These are phyloP conservation scores for Caenorhabditis latens DNA, from an alignment of 1,140 invertebrate genomes.

Conservation along the genomic window DNA sequence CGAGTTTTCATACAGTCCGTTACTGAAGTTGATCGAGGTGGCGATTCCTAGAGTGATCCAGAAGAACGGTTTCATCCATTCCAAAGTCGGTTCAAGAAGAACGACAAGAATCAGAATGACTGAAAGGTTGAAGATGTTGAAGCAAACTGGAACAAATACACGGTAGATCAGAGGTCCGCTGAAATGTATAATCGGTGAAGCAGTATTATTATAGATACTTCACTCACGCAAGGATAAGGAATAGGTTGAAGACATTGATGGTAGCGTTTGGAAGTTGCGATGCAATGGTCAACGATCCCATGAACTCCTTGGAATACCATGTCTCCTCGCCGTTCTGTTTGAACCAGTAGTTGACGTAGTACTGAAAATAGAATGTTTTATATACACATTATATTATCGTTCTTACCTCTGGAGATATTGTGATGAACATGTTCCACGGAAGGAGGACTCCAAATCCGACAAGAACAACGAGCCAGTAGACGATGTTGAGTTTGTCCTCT, in stretches of 20 bases:
- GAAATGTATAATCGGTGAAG: slow-evolving; percentile 6
- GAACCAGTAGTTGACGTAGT: slow-evolving; percentile 66
- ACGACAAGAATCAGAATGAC: slow-evolving; percentile 37
- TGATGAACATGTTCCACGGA: slow-evolving; percentile 66
- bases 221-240: slow-evolving; percentile 61
- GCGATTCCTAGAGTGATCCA: slow-evolving; percentile 51
- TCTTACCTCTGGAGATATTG: slow-evolving; percentile 57
- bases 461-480: slow-evolving; percentile 57
- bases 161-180: slow-evolving; percentile 61
- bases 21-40: slow-evolving; percentile 51
- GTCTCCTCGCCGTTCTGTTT: slow-evolving; percentile 43
- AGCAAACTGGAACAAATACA: slow-evolving; percentile 52
- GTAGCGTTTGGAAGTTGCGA: slow-evolving; percentile 56
- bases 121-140: slow-evolving; percentile 59
- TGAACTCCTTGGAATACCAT: slow-evolving; percentile 57
- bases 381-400: not conserved
- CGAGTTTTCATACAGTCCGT: slow-evolving; percentile 62
- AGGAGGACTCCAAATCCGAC: slow-evolving; percentile 60
- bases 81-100: slow-evolving; percentile 3
- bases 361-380: slow-evolving; percentile 50
- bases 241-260: slow-evolving; percentile 59
- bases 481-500: slow-evolving; percentile 39
- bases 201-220: not conserved
- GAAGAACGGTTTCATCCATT: slow-evolving; percentile 59
- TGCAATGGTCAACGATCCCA: slow-evolving; percentile 60